Conservation (phyloP, 2,113 vertebrate species). For the Cathartes aura region DNA sequence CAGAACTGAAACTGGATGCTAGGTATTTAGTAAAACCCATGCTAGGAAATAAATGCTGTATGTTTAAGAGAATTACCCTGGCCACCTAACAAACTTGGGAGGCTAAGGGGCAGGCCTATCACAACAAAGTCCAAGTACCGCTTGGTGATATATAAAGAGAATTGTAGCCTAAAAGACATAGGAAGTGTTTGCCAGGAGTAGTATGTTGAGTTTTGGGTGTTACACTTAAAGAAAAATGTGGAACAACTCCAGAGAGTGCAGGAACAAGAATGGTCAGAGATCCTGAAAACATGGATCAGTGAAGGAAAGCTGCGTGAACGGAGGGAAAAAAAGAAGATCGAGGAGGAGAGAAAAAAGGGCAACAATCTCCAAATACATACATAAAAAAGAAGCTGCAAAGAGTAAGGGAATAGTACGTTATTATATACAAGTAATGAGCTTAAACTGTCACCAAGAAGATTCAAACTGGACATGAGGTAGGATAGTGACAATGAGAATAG, state of each 20-base stretch:
- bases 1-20: slow-evolving; percentile 33
- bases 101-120: neutral
- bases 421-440: neutral
- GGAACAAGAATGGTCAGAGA: neutral
- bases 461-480: neutral
- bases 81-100: neutral
- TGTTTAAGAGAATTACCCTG: neutral
- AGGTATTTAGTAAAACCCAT: neutral
- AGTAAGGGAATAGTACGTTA: neutral
- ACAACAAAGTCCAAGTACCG: neutral
- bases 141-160: neutral
- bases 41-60: neutral
- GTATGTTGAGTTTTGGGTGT: neutral
- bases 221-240: neutral
- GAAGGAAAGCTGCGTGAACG: neutral
- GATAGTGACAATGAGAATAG: neutral
- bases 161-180: neutral
- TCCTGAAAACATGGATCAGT: neutral
- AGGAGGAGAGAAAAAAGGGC: neutral
- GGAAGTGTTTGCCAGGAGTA: neutral
- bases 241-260: neutral
- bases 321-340: neutral
- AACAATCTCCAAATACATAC: neutral
- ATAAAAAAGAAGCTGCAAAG: neutral
- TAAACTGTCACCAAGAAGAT: neutral